Percentiles rank a stretch among this genome's conserved stretches.
Conservation (phyloP, 2,113 vertebrate species). For the Genyomyrus donnyi region DNA sequence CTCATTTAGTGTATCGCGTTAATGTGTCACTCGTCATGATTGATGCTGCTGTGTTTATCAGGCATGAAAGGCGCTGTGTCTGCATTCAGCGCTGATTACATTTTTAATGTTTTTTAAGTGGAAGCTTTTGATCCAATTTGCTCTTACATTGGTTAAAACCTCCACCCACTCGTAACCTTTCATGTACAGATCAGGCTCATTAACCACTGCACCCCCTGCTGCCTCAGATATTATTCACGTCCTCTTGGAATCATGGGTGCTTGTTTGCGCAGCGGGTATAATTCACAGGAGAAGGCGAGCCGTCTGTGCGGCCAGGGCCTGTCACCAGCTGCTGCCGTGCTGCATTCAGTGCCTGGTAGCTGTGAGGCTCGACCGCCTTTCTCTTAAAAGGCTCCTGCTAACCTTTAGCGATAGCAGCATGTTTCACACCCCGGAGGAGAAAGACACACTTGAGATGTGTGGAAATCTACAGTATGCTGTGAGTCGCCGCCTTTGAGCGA, state of each 20-base stretch:
- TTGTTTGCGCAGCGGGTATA: neutral
- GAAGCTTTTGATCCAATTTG: neutral
- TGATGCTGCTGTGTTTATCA: neutral
- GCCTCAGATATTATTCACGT: neutral
- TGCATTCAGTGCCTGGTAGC: neutral
- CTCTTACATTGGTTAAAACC: neutral
- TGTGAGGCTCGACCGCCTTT: neutral
- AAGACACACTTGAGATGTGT: neutral
- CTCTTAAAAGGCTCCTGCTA: neutral
- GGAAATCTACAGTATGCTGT: neutral
- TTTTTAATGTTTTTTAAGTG: neutral
- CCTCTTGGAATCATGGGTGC: neutral
- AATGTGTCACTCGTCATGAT: neutral
- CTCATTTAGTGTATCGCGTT: neutral
- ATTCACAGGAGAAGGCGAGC: neutral
- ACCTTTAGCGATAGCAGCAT: neutral
- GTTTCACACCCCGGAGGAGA: neutral
- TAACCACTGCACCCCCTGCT: constrained; percentile 1
- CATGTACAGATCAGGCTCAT: neutral
- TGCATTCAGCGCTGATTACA: neutral
- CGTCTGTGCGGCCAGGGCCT: neutral
- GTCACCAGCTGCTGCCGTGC: neutral
- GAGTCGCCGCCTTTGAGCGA: neutral
- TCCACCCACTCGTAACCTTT: neutral
- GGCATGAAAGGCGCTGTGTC: neutral